Conservation (phyloP, 2,797 vertebrate genomes). For the Silurus aristotelis region DNA sequence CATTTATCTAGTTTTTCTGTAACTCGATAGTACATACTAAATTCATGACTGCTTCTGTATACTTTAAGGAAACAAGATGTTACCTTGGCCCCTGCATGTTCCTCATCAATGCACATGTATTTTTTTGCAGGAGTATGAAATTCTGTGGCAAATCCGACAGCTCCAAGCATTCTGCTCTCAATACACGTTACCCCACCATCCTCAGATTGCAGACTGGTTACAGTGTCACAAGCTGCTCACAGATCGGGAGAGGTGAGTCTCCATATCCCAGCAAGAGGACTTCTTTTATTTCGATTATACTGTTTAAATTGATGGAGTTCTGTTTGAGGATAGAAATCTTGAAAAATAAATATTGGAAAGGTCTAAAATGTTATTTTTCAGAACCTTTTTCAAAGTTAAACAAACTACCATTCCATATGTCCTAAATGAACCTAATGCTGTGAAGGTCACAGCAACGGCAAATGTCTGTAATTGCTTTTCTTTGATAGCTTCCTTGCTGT, state of each 20-base stretch:
- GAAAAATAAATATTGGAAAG: not conserved
- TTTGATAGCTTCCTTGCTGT: not conserved
- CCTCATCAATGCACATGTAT: not conserved
- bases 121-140: constrained; percentile 82
- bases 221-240: constrained; percentile 74
- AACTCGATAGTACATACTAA: constrained; percentile 2
- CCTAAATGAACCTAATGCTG: too few species aligned
- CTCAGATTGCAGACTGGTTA: constrained; percentile 72
- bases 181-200: constrained; percentile 71
- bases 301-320: not conserved
- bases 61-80: not conserved
- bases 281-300: too few species aligned
- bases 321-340: not conserved
- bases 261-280: not conserved
- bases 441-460: not conserved
- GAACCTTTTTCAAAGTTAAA: not conserved
- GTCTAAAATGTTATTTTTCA: not conserved
- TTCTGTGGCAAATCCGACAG: constrained; percentile 82
- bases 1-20: not conserved
- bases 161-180: constrained; percentile 80
- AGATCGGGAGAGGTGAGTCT: constrained; percentile 85
- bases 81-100: not conserved
- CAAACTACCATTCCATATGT: not conserved
- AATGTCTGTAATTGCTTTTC: not conserved
- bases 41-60: constrained; percentile 12